Evolutionary conservation across 1,140 invertebrate genomes (phyloP).

Genomic region (Saccostrea echinata): DNA sequence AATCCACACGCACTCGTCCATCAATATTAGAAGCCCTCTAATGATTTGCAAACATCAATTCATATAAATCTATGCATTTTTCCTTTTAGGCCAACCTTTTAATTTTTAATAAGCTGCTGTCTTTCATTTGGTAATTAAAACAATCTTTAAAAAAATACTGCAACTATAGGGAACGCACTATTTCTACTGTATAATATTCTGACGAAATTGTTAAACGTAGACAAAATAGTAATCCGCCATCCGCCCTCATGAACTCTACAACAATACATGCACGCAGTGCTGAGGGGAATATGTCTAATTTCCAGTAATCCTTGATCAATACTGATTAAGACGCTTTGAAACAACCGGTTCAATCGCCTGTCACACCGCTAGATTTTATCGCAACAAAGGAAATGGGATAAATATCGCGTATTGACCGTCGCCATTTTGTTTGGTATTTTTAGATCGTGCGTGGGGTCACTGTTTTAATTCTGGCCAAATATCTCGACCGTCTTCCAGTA

Average conservation of each 20-base stretch:
- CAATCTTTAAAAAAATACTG: too few species aligned
- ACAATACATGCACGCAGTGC: background rate
- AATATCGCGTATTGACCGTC: constrained; percentile 32
- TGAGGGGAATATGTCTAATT: background rate
- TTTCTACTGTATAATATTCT: too few species aligned
- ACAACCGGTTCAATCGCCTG: background rate
- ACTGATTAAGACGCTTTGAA: background rate
- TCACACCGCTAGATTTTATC: background rate
- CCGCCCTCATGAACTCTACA: background rate
- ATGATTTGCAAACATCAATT: too few species aligned
- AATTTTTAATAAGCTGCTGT: too few species aligned
- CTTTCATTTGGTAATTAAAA: too few species aligned
- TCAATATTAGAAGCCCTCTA: too few species aligned
- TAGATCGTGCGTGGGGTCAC: constrained; percentile 50
- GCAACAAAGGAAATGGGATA: constrained; percentile 33
- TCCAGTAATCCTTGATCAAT: background rate
- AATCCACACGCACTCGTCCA: background rate
- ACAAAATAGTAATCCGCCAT: background rate
- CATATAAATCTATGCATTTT: too few species aligned
- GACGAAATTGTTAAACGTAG: background rate
- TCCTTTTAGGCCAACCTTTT: too few species aligned
- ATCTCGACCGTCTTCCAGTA: background rate
- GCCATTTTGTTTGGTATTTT: constrained; percentile 52
- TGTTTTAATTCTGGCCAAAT: background rate
- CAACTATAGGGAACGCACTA: too few species aligned